Evolutionary conservation across 2,888 invertebrate species (phyloP).

Genomic region (Calameuta pallipes): DNA sequence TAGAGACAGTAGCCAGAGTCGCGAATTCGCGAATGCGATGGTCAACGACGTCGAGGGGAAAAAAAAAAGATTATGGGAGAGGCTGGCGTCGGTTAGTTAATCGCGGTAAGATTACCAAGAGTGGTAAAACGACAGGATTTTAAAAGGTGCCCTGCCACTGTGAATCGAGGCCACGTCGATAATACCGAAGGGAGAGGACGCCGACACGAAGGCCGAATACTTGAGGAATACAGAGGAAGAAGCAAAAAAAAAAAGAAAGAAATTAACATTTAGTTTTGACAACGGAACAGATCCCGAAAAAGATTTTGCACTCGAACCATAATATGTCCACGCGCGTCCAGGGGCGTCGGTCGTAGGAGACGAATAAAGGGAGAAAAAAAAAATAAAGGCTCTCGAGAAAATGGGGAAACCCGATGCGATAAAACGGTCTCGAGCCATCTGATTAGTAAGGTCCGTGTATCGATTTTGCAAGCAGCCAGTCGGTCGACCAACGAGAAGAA

Average conservation of each 20-base stretch:
- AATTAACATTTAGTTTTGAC: background rate
- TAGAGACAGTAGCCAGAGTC: background rate
- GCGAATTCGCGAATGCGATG: background rate
- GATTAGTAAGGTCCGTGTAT: constrained; percentile 45
- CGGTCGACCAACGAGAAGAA: background rate
- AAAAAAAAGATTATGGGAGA: constrained; percentile 13
- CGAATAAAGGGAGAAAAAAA: background rate
- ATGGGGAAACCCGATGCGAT: background rate
- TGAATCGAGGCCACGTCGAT: constrained; percentile 4
- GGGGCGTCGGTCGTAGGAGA: background rate
- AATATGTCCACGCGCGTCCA: background rate
- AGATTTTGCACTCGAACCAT: background rate
- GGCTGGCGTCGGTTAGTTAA: background rate
- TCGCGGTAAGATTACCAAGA: background rate
- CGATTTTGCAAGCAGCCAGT: constrained; percentile 48
- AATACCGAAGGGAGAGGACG: background rate
- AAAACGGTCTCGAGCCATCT: constrained; percentile 31
- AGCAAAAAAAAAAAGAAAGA: background rate
- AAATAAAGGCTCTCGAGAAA: background rate
- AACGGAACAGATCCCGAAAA: background rate
- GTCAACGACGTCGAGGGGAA: background rate
- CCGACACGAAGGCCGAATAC: background rate
- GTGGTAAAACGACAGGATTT: background rate
- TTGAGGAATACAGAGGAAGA: background rate
- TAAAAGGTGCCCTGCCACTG: background rate